Base-by-base conservation (phyloP, 2,797 vertebrate genomes). In the Schizopygopsis pylzovi region DNA sequence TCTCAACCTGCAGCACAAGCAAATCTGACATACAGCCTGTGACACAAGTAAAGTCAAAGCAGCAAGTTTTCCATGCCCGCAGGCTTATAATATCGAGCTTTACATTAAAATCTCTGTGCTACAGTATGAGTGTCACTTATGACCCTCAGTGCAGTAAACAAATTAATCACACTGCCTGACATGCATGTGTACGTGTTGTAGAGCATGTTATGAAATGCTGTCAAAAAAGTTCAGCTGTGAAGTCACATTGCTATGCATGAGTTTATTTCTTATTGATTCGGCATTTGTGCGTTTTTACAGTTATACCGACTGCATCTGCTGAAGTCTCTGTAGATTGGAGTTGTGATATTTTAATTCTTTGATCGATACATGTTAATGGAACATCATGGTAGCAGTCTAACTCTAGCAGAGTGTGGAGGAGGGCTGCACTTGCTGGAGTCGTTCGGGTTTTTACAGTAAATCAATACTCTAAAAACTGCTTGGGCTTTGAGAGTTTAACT, bases 281-380 rank as follows among this genome's bases (percentile, higher is more conserved):
- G 39, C 63, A 43, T 86, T 90, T 86, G 20, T 65, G 80, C 45
- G 49, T 68, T 85, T 82, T 72, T 82, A 76, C 73, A 49, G 47
- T 72, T 86, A 86, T 84, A 56, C 18, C 12, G 2, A 88, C 77
- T 45, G 11, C 39, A 37, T 81, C 68, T 45, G 61, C 67, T 79
- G 83, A 67, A 33, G 76, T 65, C 80, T 56, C 78, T 84, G 71
- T 16, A 73, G 77, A 72, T 70, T 79, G 59, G 81, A 88, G 82
- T 54, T 75, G 73, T 70, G 41, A 84, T 71, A 45, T 88, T 90
- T 84, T 86, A 86, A 90, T 88, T 90, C 52, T 79, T 16, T 67
- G 67, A 90, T 91, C 70, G 59, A 84, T 86, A 81, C 80, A 75
- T 85, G 85, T 87, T 86, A 91, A 88, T 87, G 43, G 87, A 90